phyloP scores from a whole-genome alignment of 2,113 vertebrate genomes.

The Thermophis baileyi region DNA sequence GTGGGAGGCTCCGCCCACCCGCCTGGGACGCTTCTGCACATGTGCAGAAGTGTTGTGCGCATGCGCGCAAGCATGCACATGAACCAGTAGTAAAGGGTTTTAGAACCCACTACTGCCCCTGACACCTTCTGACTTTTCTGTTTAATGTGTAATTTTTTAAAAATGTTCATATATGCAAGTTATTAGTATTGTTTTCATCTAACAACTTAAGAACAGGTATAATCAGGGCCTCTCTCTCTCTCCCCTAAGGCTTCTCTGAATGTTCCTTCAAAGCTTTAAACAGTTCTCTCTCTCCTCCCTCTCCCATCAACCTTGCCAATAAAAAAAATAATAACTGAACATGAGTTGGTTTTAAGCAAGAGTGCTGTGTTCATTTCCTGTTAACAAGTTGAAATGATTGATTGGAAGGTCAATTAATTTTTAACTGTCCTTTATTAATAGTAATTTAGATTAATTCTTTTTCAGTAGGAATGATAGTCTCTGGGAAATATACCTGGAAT shows the following conservation, averaged over 20 bases:
- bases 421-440: slow-evolving; percentile 67
- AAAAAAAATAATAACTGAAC: neutral
- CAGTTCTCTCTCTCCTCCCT: neutral
- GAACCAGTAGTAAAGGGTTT: too few relatives aligned
- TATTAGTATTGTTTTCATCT: neutral
- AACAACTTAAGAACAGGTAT: neutral
- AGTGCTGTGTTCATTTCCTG: slow-evolving; percentile 63
- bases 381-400: slow-evolving; percentile 71
- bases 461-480: slow-evolving; percentile 22
- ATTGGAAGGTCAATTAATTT: slow-evolving; percentile 70
- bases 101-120: too few relatives aligned
- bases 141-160: neutral
- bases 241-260: too few relatives aligned
- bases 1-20: too few relatives aligned
- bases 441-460: slow-evolving; percentile 68
- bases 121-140: too few relatives aligned
- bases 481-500: slow-evolving; percentile 46
- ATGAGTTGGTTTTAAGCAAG: slow-evolving; percentile 13
- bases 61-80: too few relatives aligned
- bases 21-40: too few relatives aligned
- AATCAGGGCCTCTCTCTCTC: too few relatives aligned
- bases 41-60: too few relatives aligned
- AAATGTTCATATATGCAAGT: neutral
- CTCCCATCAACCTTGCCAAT: neutral
- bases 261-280: neutral